Evolutionary conservation across 1,140 invertebrate species (phyloP).

Genomic region (Grapholita molesta): DNA sequence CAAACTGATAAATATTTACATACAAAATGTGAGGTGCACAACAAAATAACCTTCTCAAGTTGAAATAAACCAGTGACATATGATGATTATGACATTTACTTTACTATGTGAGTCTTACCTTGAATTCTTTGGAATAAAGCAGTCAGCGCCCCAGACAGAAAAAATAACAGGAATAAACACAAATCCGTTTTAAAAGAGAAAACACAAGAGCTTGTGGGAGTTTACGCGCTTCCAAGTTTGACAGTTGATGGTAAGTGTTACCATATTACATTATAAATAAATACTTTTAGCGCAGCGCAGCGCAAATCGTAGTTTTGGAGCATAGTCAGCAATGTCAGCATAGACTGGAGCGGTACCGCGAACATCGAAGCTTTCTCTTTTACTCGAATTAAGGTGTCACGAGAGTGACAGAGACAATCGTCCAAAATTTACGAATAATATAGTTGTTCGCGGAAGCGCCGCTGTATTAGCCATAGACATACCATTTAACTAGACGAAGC

Average conservation of each 20-base stretch:
- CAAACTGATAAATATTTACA: neutral
- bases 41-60: neutral
- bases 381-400: too few relatives aligned
- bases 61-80: neutral
- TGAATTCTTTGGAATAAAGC: neutral
- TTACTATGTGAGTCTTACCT: neutral
- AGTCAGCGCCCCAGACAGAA: neutral
- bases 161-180: neutral
- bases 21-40: conserved; percentile 9
- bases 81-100: neutral
- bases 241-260: neutral
- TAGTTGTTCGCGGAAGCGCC: too few relatives aligned
- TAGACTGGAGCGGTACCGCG: too few relatives aligned
- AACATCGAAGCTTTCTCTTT: too few relatives aligned
- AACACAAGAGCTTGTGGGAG: neutral
- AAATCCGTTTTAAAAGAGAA: neutral
- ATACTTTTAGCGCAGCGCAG: too few relatives aligned
- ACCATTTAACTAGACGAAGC: too few relatives aligned
- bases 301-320: too few relatives aligned
- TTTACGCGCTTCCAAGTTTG: neutral
- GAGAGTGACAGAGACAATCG: too few relatives aligned
- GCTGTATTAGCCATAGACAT: too few relatives aligned
- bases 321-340: too few relatives aligned
- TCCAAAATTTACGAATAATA: too few relatives aligned
- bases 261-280: too few relatives aligned